Conservation (phyloP, 2,888 invertebrate genomes). For the Drosophila affinis region DNA sequence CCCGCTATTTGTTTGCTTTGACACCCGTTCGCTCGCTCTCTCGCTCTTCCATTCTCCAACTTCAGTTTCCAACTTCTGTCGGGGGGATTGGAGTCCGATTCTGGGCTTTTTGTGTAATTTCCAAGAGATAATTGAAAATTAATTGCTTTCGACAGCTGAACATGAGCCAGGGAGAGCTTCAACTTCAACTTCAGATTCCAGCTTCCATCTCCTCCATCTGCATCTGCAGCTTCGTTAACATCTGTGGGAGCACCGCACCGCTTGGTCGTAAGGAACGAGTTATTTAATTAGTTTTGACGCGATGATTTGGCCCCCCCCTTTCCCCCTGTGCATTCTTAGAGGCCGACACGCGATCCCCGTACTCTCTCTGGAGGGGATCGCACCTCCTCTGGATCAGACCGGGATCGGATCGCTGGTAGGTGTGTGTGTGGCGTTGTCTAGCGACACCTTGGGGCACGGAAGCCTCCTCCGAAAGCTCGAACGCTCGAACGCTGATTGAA, state of each 20-base stretch:
- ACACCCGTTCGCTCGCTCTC: conserved; percentile 40
- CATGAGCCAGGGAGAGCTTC: conserved; percentile 47
- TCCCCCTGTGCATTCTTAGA: not conserved
- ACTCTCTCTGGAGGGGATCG: not conserved
- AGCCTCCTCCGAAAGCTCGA: not conserved
- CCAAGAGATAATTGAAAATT: conserved; percentile 73
- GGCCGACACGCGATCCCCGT: conserved; percentile 52
- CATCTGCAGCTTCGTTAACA: conserved; percentile 3
- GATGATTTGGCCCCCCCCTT: conserved; percentile 38
- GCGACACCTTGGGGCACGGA: conserved; percentile 29
- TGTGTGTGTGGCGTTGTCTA: conserved; percentile 1
- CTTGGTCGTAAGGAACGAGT: conserved; percentile 57
- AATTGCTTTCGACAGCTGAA: conserved; percentile 75
- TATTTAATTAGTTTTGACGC: conserved; percentile 78
- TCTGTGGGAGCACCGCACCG: conserved; percentile 9
- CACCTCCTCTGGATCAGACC: not conserved
- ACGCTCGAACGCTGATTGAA: conserved; percentile 38
- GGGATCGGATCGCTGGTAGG: not conserved
- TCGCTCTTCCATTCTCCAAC: not conserved
- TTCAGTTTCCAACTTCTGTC: conserved; percentile 27
- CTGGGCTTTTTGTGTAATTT: conserved; percentile 53
- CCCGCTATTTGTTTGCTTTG: conserved; percentile 55
- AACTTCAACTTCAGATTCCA: conserved; percentile 8
- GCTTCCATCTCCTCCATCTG: not conserved
- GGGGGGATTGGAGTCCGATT: not conserved